A percentile compares a stretch with the other conserved stretches of the same genome.
These are phyloP conservation scores for Sycophaga agraensis DNA, from an alignment of 1,140 invertebrate species.

Conservation along the genomic window DNA sequence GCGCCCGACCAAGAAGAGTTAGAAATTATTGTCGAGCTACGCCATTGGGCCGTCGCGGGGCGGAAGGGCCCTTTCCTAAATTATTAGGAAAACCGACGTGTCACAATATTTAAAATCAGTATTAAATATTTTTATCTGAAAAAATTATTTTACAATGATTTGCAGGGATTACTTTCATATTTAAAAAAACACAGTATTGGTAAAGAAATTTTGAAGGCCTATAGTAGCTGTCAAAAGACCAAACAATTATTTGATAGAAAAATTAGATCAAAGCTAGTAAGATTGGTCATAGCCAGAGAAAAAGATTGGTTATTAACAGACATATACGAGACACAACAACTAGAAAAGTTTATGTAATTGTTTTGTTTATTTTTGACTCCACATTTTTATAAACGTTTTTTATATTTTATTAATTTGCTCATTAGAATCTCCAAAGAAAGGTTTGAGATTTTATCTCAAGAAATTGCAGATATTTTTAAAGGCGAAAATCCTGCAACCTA, in stretches of 20 bases:
- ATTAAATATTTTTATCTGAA: no score
- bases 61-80: no score
- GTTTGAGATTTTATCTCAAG: background rate
- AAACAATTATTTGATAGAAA: background rate
- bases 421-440: background rate
- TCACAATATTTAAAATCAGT: no score
- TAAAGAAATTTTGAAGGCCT: background rate
- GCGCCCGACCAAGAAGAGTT: no score
- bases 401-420: background rate
- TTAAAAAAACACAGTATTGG: background rate
- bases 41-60: no score
- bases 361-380: background rate
- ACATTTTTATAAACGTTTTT: background rate
- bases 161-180: background rate
- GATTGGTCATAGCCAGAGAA: background rate
- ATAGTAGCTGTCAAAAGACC: background rate
- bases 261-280: slow-evolving; percentile 1
- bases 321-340: background rate
- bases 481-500: background rate
- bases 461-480: background rate
- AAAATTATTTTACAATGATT: no score
- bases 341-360: background rate
- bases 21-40: no score
- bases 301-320: background rate
- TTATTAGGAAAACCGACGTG: no score